Conservation (phyloP, 2,113 vertebrate species). For the Stercorarius parasiticus region DNA sequence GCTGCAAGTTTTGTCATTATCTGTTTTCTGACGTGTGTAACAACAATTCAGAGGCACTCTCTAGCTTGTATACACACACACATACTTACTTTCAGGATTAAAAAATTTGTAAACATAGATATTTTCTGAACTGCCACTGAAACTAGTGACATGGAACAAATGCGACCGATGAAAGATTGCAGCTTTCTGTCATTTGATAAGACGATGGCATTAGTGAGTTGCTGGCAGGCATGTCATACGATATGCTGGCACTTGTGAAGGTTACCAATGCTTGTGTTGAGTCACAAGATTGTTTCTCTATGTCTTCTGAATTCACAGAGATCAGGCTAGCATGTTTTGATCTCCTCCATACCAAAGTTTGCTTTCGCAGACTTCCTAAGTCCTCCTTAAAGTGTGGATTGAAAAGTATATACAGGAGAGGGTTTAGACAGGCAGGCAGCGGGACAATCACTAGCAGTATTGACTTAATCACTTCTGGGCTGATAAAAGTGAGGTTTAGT, state of each 20-base stretch:
- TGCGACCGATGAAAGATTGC: conserved; percentile 73
- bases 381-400: conserved; percentile 90
- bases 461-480: conserved; percentile 85
- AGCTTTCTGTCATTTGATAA: conserved; percentile 72
- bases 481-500: conserved; percentile 83
- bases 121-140: background rate
- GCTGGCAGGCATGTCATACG: conserved; percentile 66
- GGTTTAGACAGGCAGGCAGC: conserved; percentile 89
- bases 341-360: conserved; percentile 66
- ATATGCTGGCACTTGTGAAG: conserved; percentile 73
- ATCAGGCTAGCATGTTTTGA: conserved; percentile 76
- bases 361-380: conserved; percentile 78
- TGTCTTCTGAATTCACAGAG: conserved; percentile 84
- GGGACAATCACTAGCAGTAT: conserved; percentile 89
- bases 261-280: conserved; percentile 90
- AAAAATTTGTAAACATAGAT: conserved; percentile 12
- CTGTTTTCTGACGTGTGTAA: background rate
- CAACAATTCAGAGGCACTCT: background rate
- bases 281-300: conserved; percentile 92
- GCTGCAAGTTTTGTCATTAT: background rate
- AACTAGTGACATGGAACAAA: conserved; percentile 78
- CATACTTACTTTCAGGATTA: conserved; percentile 4
- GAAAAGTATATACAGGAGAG: conserved; percentile 93
- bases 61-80: background rate
- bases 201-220: conserved; percentile 45